These are phyloP conservation scores for Odontothrips loti DNA, from an alignment of 2,888 invertebrate species.

Conservation along the genomic window DNA sequence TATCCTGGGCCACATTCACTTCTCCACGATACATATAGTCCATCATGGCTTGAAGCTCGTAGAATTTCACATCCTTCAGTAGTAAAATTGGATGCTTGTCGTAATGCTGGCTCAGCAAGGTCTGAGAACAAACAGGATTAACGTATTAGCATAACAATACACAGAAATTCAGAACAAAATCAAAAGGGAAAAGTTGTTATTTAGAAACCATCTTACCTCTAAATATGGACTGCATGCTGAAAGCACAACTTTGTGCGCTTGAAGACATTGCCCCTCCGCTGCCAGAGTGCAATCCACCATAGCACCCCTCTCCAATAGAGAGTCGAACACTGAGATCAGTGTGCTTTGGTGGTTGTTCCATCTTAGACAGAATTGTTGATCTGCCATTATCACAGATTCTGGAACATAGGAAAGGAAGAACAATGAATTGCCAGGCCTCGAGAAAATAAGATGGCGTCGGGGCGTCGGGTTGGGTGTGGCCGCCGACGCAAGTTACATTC, in stretches of 20 bases:
- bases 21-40: constrained; percentile 91
- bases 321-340: constrained; percentile 83
- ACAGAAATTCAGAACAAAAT: neutral
- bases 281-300: constrained; percentile 89
- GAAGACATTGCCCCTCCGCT: constrained; percentile 83
- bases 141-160: neutral
- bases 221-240: constrained; percentile 60
- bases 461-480: neutral
- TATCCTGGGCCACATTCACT: constrained; percentile 88
- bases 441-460: neutral
- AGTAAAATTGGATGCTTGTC: constrained; percentile 89
- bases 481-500: neutral
- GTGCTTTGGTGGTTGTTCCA: constrained; percentile 94
- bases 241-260: constrained; percentile 88
- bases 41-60: constrained; percentile 86
- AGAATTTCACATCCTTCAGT: constrained; percentile 85
- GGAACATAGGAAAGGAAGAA: neutral
- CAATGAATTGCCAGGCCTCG: neutral
- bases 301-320: constrained; percentile 79
- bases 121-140: constrained; percentile 50
- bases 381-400: constrained; percentile 42
- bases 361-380: constrained; percentile 86
- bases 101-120: constrained; percentile 78
- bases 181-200: neutral
- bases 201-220: constrained; percentile 40